Base-by-base conservation (phyloP, 2,888 invertebrate genomes). In the Mythimna albipuncta region DNA sequence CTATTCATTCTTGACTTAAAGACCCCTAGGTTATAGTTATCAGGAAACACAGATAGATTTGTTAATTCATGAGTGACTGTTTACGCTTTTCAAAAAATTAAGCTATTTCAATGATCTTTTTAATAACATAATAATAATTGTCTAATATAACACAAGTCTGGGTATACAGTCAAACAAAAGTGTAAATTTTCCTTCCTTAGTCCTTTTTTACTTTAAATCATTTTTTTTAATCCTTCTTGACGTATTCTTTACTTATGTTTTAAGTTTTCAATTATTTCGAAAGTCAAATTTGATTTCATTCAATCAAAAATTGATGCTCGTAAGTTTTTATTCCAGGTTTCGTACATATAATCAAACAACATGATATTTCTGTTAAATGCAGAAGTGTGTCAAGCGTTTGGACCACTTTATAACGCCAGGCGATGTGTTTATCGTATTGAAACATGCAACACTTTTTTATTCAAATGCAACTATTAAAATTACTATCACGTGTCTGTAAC, bases 371-470 rank as follows among this genome's bases (percentile, higher is more conserved):
- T 16, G 16, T 41, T n/a, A 10, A 58, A 44, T 16, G 16, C 32
- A 26, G 2, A 68, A 57, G 11, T 32, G 13, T 73, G n/a, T 57
- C 70, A 38, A 57, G 63, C n/a, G 58, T 69, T 62, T 64, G n/a
- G 35, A 52, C 9, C 62, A 44, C 61, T 54, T 64, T 50, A 50
- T 26, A 50, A 11, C 55, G 64, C 55, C 32, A 38, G 44, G n/a
- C 26, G 21, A 55, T 52, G 26, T 69, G 59, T 70, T 70, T 65
- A 70, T 75, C 26, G 50, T 57, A 57, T 62, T 32, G 41, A 16
- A 69, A 47, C 61, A 76, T 70, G 70, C 50, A 76, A 61, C 50
- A 55, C 6, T 26, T 65, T 66, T 52, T 55, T 21, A 52, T 75
- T 61, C 9, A 47, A 61, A 70, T 62, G 32, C 10, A n/a, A 50